Evolutionary conservation across 2,113 vertebrate genomes (phyloP), one percentile per base, ranked within the genome.

Genomic region (Potamarius usumacintae): DNA sequence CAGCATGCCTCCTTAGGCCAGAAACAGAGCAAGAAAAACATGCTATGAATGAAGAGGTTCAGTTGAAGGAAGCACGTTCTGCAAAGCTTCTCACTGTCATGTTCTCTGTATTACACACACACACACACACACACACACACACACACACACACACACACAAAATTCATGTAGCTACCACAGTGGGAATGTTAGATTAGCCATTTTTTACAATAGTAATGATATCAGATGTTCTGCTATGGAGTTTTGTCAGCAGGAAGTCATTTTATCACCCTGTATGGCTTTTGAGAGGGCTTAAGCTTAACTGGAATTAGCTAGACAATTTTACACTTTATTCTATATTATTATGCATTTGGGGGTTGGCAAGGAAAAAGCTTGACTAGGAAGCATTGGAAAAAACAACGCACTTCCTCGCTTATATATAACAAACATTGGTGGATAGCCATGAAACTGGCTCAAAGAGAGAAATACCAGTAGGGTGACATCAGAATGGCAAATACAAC

Each of bases 151-250:
- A 71, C 72, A 25, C 42, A 52, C 48, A 77, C 76, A 78, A 11
- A 7, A 78, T 78, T 53, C 6, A 55, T 78, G 27, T 34, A 57
- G 50, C 74, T 62, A 7, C 74, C 74, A 30, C 60, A 53, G 84
- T 60, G 50, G 74, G 52, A 88, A 50, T 76, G n/a, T 50, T 72
- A 55, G 10, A 84, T 84, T 84, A 87, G 79, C n/a, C n/a, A 12
- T 50, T 77, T 57, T 58, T 86, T 83, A 84, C 83, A 48, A 30
- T 27, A 55, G 65, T 63, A 85, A 63, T 67, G 71, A 78, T 67
- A 25, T 34, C 15, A 52, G 60, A 77, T 67, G 69, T 62, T 42
- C 55, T 52, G 71, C 34, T 62, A 11, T 22, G 55, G 30, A 34
- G n/a, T 67, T 67, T 50, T 15, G 22, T 25, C 57, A 62, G 55